phyloP scores from a whole-genome alignment of 2,888 invertebrate species.

The Dasysyrphus tricinctus region DNA sequence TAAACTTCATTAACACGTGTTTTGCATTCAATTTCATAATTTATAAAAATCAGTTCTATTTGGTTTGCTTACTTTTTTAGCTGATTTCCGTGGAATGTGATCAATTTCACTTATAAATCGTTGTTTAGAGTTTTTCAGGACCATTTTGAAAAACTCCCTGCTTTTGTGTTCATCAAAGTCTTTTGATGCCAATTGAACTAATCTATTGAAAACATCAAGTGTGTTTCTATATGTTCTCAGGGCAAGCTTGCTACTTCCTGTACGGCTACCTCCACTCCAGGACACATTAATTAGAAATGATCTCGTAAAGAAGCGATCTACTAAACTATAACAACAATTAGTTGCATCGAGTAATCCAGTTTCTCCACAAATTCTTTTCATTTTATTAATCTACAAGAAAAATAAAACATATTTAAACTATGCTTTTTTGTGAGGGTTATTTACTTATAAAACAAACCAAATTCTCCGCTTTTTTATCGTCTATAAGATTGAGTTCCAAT shows the following conservation, averaged over 20 bases:
- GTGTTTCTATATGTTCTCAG: neutral
- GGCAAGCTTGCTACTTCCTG: neutral
- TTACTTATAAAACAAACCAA: neutral
- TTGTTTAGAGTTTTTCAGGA: neutral
- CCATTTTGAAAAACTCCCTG: neutral
- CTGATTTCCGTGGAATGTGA: neutral
- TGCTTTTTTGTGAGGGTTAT: neutral
- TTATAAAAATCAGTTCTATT: neutral
- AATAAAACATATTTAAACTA: neutral
- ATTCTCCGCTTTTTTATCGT: neutral
- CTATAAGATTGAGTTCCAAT: neutral
- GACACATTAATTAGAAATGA: neutral
- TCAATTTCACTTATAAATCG: neutral
- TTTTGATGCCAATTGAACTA: neutral
- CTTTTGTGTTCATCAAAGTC: neutral
- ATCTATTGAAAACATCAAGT: neutral
- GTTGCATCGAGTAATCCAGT: neutral
- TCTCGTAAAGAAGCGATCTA: neutral
- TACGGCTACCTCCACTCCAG: neutral
- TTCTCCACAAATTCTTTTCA: constrained; percentile 10
- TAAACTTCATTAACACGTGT: no score
- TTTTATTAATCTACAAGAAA: neutral
- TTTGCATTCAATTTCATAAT: no score
- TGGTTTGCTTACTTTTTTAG: neutral
- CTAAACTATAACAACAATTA: neutral